These are phyloP conservation scores for Heliconius erato DNA, from an alignment of 2,888 invertebrate species.

Conservation along the genomic window DNA sequence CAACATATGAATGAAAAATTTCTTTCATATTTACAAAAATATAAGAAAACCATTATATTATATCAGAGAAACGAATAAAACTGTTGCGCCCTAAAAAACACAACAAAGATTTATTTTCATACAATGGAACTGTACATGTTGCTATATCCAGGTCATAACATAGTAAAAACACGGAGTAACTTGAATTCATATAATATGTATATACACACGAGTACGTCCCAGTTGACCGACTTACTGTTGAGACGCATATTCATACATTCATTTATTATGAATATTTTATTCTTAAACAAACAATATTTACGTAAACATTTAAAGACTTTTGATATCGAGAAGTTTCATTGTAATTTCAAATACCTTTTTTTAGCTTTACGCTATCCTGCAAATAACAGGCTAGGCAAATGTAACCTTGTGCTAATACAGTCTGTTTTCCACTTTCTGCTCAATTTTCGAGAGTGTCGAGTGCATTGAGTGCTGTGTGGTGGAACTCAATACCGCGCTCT, in stretches of 20 bases:
- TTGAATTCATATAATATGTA: constrained; percentile 13
- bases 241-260: background rate
- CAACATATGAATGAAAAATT: background rate
- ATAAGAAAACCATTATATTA: background rate
- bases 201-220: background rate
- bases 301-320: background rate
- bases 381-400: background rate
- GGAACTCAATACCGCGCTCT: background rate
- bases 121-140: constrained; percentile 20
- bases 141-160: constrained; percentile 27
- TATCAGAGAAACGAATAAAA: background rate
- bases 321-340: background rate
- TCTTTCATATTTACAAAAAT: constrained; percentile 4
- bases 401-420: background rate
- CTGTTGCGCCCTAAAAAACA: constrained; percentile 27
- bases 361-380: background rate
- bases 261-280: background rate
- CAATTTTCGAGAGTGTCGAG: background rate
- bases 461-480: background rate
- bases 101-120: constrained; percentile 20
- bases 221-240: constrained; percentile 21
- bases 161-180: constrained; percentile 17
- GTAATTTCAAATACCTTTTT: background rate
- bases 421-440: background rate
- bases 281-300: background rate